Base-by-base conservation (phyloP, 2,113 vertebrate genomes). In the Nannobrachium achirus region DNA sequence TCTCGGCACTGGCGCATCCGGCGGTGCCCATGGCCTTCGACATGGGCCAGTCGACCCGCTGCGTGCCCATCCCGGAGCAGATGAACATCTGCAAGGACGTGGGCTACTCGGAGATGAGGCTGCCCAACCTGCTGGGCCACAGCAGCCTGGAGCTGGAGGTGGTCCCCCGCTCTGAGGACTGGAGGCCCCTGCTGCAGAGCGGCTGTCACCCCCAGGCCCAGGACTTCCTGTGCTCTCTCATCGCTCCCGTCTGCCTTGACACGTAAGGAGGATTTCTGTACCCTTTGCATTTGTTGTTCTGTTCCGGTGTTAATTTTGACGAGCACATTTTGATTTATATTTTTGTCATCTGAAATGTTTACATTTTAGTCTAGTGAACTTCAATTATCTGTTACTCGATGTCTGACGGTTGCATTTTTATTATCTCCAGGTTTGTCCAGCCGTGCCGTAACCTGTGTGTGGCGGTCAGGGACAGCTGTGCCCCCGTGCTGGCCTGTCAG, bases 121-220 rank as follows among this genome's bases (percentile, higher is more conserved):
- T 97, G 64, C 95, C 95, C 39, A 96, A 97, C 81, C 92, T 96
- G 46, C 80, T 97, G 91, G 96, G 95, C 44, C 95, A 97, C 85
- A 94, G 89, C 39, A 95, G 87, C 76, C 81, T 96, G 79, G 92
- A 92, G 60, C 75, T 64, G 0, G 94, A 97, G 15, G 95, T 94
- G 20, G 84, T 95, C 16, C 91, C 88, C 3, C 93, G 92, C 57
- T 94, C 94, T 0, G 90, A 89, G 45, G 90, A 92, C 63, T 97
- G 95, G 96, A 89, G 93, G 69, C 89, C 89, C 2, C 89, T 97
- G 63, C 50, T 82, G 2, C 86, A 93, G 63, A 94, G 93, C 0
- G 93, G 93, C 57, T 97, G 96, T 82, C 95, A 97, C 61, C 91
- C 94, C n/a, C 88, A 94, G 0, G 87, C 92, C 38, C 89, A 92